phyloP scores from a whole-genome alignment of 2,113 vertebrate genomes.

The Hydrochoerus hydrochaeris region DNA sequence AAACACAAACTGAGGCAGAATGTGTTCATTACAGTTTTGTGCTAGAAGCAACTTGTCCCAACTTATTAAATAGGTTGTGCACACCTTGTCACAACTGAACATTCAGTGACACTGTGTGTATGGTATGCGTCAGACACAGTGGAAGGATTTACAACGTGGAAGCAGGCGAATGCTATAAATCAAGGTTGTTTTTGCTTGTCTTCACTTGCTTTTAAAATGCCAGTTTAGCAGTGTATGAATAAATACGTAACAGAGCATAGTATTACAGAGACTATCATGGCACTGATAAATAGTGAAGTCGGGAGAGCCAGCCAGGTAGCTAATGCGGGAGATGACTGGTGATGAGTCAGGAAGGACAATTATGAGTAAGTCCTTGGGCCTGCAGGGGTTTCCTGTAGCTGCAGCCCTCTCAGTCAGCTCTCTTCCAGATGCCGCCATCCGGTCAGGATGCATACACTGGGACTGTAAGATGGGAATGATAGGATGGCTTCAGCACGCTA shows the following conservation, averaged over 20 bases:
- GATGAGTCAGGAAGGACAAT: neutral
- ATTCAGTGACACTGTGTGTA: neutral
- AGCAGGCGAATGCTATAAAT: neutral
- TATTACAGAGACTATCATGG: neutral
- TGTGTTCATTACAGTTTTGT: neutral
- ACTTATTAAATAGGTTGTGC: neutral
- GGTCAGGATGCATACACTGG: neutral
- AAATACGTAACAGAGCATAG: neutral
- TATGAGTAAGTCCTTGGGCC: neutral
- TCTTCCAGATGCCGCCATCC: neutral
- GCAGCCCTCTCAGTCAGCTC: neutral
- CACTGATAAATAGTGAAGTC: neutral
- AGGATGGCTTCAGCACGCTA: neutral
- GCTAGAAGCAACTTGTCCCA: neutral
- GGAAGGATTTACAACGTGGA: neutral
- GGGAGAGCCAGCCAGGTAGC: neutral
- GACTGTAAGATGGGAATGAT: neutral
- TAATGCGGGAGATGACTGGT: neutral
- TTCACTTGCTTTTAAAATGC: conserved; percentile 31
- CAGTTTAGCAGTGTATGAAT: neutral
- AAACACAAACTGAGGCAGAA: neutral
- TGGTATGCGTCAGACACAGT: neutral
- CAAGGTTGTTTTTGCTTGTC: neutral
- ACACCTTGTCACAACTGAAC: neutral
- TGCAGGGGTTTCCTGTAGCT: neutral